Conservation (phyloP, 2,113 vertebrate species). For the Elachura formosa region DNA sequence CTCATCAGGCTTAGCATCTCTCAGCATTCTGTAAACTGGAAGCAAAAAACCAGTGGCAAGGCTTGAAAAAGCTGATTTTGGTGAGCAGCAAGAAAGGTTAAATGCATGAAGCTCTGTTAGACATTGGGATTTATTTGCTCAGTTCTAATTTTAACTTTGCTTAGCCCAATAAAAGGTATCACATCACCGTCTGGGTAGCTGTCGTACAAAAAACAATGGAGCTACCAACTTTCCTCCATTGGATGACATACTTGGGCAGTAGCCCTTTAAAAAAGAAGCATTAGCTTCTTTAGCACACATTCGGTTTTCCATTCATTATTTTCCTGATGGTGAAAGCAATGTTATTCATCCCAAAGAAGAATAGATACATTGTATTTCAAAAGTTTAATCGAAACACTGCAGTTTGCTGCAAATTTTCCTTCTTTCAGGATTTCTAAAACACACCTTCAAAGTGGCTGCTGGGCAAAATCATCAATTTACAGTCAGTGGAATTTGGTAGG, state of each 20-base stretch:
- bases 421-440: neutral
- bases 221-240: slow-evolving; percentile 40
- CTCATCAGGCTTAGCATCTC: neutral
- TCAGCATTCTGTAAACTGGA: neutral
- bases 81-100: slow-evolving; percentile 27
- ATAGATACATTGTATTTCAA: slow-evolving; percentile 21
- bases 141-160: slow-evolving; percentile 53
- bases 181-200: slow-evolving; percentile 53
- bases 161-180: slow-evolving; percentile 56
- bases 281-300: neutral
- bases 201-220: slow-evolving; percentile 43
- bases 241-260: slow-evolving; percentile 59
- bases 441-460: neutral
- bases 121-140: slow-evolving; percentile 40
- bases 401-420: neutral
- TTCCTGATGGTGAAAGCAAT: slow-evolving; percentile 21
- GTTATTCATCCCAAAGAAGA: slow-evolving; percentile 7
- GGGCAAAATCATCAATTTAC: neutral
- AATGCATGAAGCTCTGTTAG: neutral
- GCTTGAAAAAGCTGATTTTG: neutral
- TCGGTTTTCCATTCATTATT: slow-evolving; percentile 50
- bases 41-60: neutral
- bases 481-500: neutral
- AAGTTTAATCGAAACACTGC: neutral
- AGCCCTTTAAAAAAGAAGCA: slow-evolving; percentile 28